These are phyloP conservation scores for Cosmorhoe ocellata DNA, from an alignment of 2,888 invertebrate species.

Conservation along the genomic window DNA sequence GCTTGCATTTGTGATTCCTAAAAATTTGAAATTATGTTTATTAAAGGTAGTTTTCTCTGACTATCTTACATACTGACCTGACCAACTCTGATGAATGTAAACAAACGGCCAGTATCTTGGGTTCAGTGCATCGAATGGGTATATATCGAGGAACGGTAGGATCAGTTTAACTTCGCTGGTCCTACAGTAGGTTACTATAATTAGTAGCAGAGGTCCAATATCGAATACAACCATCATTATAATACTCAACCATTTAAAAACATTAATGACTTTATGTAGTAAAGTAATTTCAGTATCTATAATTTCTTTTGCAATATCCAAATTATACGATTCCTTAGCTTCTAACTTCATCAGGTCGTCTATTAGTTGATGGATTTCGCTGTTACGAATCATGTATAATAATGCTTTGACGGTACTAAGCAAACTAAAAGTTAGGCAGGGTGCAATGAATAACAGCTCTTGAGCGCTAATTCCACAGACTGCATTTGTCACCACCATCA, in stretches of 20 bases:
- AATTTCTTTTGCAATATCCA: not conserved
- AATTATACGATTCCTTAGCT: not conserved
- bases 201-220: conserved; percentile 4
- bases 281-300: not conserved
- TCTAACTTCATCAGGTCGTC: conserved; percentile 4
- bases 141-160: conserved; percentile 19
- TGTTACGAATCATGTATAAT: not conserved
- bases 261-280: conserved; percentile 3
- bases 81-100: conserved; percentile 40
- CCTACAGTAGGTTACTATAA: conserved; percentile 2
- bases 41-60: too few species aligned
- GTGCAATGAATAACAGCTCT: conserved; percentile 4
- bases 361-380: not conserved
- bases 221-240: conserved; percentile 1
- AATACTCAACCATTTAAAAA: not conserved
- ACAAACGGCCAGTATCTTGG: conserved; percentile 37
- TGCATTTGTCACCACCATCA: too few species aligned
- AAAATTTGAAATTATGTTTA: too few species aligned
- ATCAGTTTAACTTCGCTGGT: conserved; percentile 2
- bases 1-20: too few species aligned
- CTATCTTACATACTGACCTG: conserved; percentile 26
- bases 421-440: conserved; percentile 1
- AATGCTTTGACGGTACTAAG: not conserved
- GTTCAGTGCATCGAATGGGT: conserved; percentile 37
- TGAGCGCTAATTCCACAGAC: not conserved